A percentile compares a stretch with the other conserved stretches of the same genome.
Evolutionary conservation across 2,113 vertebrate genomes (phyloP).

Genomic region (Amphilophus citrinellus): DNA sequence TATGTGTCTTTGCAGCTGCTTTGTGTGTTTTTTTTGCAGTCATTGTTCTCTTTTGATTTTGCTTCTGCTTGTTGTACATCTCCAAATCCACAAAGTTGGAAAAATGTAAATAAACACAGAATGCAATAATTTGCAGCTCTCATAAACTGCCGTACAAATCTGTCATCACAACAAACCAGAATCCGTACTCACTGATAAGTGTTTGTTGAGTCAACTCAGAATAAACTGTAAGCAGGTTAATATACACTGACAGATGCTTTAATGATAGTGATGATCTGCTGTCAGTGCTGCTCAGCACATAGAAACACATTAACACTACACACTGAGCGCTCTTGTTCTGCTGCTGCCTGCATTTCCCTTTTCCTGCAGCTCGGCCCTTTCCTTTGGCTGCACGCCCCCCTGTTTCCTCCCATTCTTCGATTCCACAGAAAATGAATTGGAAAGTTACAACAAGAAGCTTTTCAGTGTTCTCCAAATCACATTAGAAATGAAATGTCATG

Average conservation of each 20-base stretch:
- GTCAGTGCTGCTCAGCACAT: background rate
- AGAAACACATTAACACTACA: background rate
- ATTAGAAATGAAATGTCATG: background rate
- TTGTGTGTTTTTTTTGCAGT: background rate
- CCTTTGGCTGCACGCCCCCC: constrained; percentile 21
- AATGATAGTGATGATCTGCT: background rate
- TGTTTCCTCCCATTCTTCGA: constrained; percentile 56
- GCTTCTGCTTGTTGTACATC: no score
- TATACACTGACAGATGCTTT: background rate
- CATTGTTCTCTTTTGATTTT: no score
- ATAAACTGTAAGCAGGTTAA: background rate
- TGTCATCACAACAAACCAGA: background rate
- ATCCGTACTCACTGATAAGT: background rate
- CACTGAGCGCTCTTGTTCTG: background rate
- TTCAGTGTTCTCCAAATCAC: background rate
- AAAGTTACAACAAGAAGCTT: background rate
- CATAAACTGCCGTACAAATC: background rate
- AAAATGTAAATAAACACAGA: accelerated
- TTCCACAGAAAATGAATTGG: background rate
- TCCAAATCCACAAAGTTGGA: background rate
- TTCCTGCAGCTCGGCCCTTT: constrained; percentile 30
- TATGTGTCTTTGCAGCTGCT: background rate
- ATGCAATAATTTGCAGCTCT: accelerated
- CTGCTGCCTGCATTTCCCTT: constrained; percentile 3
- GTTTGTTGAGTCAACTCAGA: background rate